Evolutionary conservation across 2,888 invertebrate genomes (phyloP), one percentile per base, ranked within the genome.

Genomic region (Habroteleia sp.): DNA sequence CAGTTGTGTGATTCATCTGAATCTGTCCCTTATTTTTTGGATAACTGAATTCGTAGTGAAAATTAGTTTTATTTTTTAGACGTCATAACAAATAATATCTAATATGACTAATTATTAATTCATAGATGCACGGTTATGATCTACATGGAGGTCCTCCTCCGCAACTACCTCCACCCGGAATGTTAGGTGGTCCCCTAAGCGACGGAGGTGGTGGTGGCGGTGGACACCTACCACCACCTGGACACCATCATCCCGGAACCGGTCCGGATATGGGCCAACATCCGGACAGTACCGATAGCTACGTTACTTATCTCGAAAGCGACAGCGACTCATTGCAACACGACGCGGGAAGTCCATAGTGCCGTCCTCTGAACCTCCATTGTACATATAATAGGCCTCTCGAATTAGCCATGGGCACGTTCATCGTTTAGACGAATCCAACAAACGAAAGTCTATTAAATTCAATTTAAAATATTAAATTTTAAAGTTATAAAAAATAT

Each of bases 91-190:
- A n/a, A n/a, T n/a, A n/a, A n/a, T n/a, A n/a, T n/a, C n/a, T n/a
- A n/a, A n/a, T n/a, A n/a, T n/a, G n/a, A n/a, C n/a, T n/a, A n/a
- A n/a, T n/a, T 44, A 52, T 31, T n/a, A n/a, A n/a, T 80, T 90
- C 90, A 0, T 91, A 96, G 96, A 96, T 97, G 96, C 96, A 96
- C 85, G 96, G 96, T 71, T 96, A 96, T 87, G 96, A 96, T 87
- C 90, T 96, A 74, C 88, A 88, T 23, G 85, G 87, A 7, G 85
- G 87, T 66, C 84, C 85, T 74, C 83, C 86, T 44, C 83, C 87
- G 4, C 84, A 88, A 63, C 74, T 89, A 75, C 85, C 86, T 65
- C 87, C 88, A 11, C 85, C 86, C 4, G 84, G 88, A 10, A 83
- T 89, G 83, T 77, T 89, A 35, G 87, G 89, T 4, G 86, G 89